phyloP scores from a whole-genome alignment of 1,140 invertebrate genomes.

The Caerostris darwini region DNA sequence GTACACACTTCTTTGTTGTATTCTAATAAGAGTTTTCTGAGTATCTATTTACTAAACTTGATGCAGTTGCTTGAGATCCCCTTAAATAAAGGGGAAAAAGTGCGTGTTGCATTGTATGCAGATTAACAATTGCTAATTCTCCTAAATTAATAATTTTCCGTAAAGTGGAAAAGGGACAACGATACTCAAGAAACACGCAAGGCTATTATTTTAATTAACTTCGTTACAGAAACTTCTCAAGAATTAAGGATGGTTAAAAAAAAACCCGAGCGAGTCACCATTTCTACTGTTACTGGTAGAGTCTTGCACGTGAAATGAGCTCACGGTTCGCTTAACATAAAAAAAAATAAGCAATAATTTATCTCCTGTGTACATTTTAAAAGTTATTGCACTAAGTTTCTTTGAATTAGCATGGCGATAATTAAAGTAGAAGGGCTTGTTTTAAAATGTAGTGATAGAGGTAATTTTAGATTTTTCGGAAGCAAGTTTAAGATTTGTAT shows the following conservation, averaged over 20 bases:
- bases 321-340: no score
- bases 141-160: slow-evolving; percentile 3
- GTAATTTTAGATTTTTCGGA: no score
- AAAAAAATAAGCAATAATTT: no score
- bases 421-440: no score
- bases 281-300: background rate
- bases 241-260: background rate
- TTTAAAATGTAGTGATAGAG: no score
- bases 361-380: no score
- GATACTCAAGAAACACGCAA: background rate
- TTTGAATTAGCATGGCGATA: no score
- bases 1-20: background rate
- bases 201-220: slow-evolving; percentile 48
- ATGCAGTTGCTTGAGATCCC: background rate
- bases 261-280: background rate
- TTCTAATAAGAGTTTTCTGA: background rate
- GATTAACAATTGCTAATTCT: slow-evolving; percentile 8
- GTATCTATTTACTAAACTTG: background rate
- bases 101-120: background rate
- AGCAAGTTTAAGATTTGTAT: no score
- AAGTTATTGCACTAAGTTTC: no score
- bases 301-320: no score
- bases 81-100: background rate
- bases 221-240: background rate
- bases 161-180: background rate